Conservation (phyloP, 2,888 invertebrate genomes). For the Chesias legatella region DNA sequence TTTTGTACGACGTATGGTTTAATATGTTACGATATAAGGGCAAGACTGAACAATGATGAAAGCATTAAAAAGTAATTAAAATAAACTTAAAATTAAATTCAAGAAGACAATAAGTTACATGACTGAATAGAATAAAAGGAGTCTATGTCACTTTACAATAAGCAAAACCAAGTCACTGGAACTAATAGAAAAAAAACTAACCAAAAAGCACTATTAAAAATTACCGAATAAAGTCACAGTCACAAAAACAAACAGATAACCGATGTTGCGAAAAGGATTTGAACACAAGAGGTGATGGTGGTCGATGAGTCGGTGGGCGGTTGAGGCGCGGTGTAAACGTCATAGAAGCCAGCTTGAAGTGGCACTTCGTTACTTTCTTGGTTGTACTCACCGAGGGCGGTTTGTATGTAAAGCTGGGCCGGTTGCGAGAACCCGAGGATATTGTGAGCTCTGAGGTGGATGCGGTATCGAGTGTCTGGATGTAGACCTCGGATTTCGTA, state of each 20-base stretch:
- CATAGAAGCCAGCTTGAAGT: slow-evolving; percentile 72
- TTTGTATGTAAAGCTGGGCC: slow-evolving; percentile 89
- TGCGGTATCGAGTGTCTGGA: slow-evolving; percentile 90
- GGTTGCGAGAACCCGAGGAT: slow-evolving; percentile 90
- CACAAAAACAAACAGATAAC: slow-evolving; percentile 62
- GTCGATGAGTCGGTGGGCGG: slow-evolving; percentile 53
- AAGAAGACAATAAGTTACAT: slow-evolving; percentile 37
- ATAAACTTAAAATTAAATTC: slow-evolving; percentile 28
- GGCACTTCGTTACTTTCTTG: slow-evolving; percentile 71
- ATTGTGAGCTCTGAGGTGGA: slow-evolving; percentile 92
- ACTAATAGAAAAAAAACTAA: slow-evolving; percentile 29
- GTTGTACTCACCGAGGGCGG: slow-evolving; percentile 91
- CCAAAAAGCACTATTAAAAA: slow-evolving; percentile 41
- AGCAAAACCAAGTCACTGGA: slow-evolving; percentile 37
- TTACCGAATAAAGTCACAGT: slow-evolving; percentile 37
- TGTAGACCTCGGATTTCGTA: slow-evolving; percentile 85
- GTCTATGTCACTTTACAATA: slow-evolving; percentile 43
- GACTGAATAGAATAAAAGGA: slow-evolving; percentile 36
- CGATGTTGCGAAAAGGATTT: slow-evolving; percentile 50
- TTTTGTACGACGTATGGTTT: slow-evolving; percentile 31
- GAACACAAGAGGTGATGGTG: slow-evolving; percentile 47
- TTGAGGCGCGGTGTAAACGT: slow-evolving; percentile 69
- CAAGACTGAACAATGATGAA: slow-evolving; percentile 42
- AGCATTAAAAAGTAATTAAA: slow-evolving; percentile 29
- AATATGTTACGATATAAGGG: slow-evolving; percentile 38